Evolutionary conservation across 2,888 invertebrate genomes (phyloP).

Genomic region (Furcula furcula): DNA sequence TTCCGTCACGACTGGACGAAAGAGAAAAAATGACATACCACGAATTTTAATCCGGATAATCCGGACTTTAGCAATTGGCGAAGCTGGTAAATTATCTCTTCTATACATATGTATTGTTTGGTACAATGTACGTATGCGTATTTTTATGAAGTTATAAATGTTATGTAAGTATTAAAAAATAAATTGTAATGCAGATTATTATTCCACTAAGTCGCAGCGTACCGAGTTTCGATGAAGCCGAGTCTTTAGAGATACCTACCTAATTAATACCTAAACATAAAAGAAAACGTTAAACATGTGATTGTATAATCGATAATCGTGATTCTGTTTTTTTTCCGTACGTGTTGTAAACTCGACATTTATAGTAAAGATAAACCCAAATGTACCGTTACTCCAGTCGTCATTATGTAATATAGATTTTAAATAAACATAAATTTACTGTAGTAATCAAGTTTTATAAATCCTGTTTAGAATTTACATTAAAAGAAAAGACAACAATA

Average conservation of each 20-base stretch:
- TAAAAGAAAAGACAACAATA: not conserved
- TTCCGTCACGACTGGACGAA: too few relatives aligned
- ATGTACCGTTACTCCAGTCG: not conserved
- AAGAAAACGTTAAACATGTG: slow-evolving; percentile 19
- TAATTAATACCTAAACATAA: slow-evolving; percentile 23
- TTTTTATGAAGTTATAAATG: too few relatives aligned
- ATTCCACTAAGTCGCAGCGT: slow-evolving; percentile 11
- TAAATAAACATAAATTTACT: not conserved
- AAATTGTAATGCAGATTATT: too few relatives aligned
- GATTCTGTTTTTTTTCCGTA: slow-evolving; percentile 20
- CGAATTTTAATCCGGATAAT: too few relatives aligned
- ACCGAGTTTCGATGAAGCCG: slow-evolving; percentile 26
- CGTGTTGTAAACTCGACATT: slow-evolving; percentile 13
- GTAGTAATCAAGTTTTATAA: not conserved
- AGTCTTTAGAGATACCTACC: slow-evolving; percentile 32
- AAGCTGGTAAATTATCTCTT: too few relatives aligned
- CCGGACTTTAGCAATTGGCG: too few relatives aligned
- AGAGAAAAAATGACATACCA: too few relatives aligned
- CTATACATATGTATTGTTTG: too few relatives aligned
- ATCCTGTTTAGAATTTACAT: not conserved
- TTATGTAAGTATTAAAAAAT: too few relatives aligned
- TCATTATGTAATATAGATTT: not conserved
- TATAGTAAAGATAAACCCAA: slow-evolving; percentile 1
- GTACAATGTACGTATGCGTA: too few relatives aligned
- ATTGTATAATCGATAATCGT: slow-evolving; percentile 24